Evolutionary conservation across 2,888 invertebrate species (phyloP), one percentile per base, ranked within the genome.

Genomic region (Himalopsyche japonica): DNA sequence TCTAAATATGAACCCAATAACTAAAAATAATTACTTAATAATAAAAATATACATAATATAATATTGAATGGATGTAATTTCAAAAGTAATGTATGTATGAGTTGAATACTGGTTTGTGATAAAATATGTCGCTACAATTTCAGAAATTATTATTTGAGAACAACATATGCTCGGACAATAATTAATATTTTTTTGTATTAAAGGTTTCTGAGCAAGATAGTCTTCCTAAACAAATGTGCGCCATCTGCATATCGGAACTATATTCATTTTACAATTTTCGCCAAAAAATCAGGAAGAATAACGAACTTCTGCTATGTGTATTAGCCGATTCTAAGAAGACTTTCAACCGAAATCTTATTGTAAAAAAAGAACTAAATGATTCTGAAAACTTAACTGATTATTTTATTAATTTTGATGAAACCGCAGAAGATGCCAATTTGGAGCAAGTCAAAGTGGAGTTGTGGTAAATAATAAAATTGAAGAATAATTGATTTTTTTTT

Each of bases 181-280:
- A 57, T 37, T n/a, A n/a, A n/a, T 47, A 8, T 80, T 81, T 70
- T 24, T 24, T 18, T 12, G 43, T 15, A 43, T 80, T 83, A 12
- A 20, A 84, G 84, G 43, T 84, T n/a, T 81, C 81, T 20, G 76
- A 76, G 24, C 32, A 76, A 18, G 84, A 84, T 64, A 78, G 77
- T 20, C 81, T 84, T 32, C 84, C 84, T 5, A 34, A 34, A 15
- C 47, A 80, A 47, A 15, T 84, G 43, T 84, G 84, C 64, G 24
- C 34, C 18, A 10, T 48, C 18, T 84, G 84, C 24, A 27, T 84
- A 18, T 48, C 57, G 2, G 32, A 80, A 48, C 34, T 84, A 15
- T 18, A 49, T 7, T 20, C 77, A 0, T 76, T 78, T 3, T 76
- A 80, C 34, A 57, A 47, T 49, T 84, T 84, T 34, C 70, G 80